Conservation (phyloP, 2,888 invertebrate genomes). For the Erannis defoliaria region DNA sequence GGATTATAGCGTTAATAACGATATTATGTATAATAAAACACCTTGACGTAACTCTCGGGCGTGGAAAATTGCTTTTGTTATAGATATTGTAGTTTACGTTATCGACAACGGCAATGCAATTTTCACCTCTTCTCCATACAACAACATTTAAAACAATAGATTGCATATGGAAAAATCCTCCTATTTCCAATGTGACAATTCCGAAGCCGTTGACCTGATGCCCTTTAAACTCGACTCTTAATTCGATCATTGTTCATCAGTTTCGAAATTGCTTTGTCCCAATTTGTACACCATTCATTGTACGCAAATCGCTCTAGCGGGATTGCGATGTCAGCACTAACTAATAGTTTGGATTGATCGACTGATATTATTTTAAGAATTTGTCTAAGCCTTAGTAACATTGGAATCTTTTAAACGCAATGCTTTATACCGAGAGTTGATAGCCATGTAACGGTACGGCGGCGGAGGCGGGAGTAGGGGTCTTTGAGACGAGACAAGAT, state of each 20-base stretch:
- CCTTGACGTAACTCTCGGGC: slow-evolving; percentile 26
- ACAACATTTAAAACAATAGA: slow-evolving; percentile 11
- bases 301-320: slow-evolving; percentile 37
- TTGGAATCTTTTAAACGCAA: slow-evolving; percentile 1
- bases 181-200: slow-evolving; percentile 10
- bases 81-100: slow-evolving; percentile 9
- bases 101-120: neutral
- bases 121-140: slow-evolving; percentile 1
- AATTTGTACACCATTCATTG: slow-evolving; percentile 30
- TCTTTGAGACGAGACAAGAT: slow-evolving; percentile 69
- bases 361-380: slow-evolving; percentile 21
- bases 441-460: slow-evolving; percentile 43
- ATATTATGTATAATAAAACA: slow-evolving; percentile 38
- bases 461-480: slow-evolving; percentile 43
- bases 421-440: slow-evolving; percentile 31
- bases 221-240: slow-evolving; percentile 39
- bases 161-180: slow-evolving; percentile 3
- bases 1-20: slow-evolving; percentile 39
- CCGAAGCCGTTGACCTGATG: slow-evolving; percentile 40
- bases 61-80: slow-evolving; percentile 26
- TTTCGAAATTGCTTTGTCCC: slow-evolving; percentile 45
- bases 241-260: slow-evolving; percentile 41
- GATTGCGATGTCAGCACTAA: slow-evolving; percentile 44
- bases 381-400: neutral
- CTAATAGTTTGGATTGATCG: slow-evolving; percentile 49